phyloP scores from a whole-genome alignment of 2,888 invertebrate species.

The Eurytoma californica region DNA sequence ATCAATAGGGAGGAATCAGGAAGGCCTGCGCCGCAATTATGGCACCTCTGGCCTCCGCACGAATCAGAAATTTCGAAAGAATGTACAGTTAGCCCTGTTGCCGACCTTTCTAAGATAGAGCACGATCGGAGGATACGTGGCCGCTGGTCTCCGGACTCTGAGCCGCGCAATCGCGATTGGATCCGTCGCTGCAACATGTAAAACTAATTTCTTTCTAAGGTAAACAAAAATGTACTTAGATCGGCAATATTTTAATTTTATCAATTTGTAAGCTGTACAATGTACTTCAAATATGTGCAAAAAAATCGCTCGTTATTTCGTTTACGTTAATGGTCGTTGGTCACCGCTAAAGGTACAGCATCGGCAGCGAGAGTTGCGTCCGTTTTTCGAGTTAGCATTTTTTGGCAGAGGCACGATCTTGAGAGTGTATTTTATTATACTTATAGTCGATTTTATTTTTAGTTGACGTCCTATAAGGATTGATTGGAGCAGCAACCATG shows the following conservation, averaged over 20 bases:
- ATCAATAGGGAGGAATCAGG: no score
- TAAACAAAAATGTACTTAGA: no score
- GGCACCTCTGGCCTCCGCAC: no score
- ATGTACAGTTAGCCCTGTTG: conserved; percentile 55
- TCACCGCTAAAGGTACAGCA: no score
- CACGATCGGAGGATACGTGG: conserved; percentile 20
- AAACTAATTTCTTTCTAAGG: no score
- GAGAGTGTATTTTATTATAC: neutral
- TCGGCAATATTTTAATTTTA: no score
- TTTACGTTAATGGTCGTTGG: no score
- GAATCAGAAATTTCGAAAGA: neutral
- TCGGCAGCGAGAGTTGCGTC: neutral
- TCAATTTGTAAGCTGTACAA: no score
- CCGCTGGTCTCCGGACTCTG: neutral
- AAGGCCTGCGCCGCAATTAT: no score
- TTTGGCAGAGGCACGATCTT: neutral
- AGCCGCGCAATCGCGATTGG: neutral
- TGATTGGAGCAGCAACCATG: conserved; percentile 23
- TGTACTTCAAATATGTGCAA: no score
- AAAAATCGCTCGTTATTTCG: no score
- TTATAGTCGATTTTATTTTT: conserved; percentile 29
- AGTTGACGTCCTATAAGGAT: conserved; percentile 2
- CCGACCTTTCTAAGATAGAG: conserved; percentile 17
- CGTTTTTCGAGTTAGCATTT: neutral
- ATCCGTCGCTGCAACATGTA: neutral